Percentiles rank a stretch among this genome's conserved stretches.
Conservation (phyloP, 1,140 invertebrate genomes). For the Zaprionus inermis region DNA sequence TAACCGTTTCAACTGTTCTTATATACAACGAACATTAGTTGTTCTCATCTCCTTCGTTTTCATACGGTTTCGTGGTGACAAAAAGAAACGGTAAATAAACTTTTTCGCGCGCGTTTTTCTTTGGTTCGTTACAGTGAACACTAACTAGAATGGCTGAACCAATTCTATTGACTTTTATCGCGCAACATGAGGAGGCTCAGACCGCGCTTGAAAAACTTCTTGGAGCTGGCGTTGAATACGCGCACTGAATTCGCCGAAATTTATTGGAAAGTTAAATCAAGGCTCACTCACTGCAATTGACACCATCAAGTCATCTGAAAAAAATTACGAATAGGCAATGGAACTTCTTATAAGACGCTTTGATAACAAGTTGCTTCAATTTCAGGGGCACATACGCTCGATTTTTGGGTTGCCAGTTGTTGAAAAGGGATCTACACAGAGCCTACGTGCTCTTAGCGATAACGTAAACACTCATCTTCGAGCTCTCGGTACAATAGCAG, state of each 20-base stretch:
- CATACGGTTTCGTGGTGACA: not conserved
- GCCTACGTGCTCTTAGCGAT: not conserved
- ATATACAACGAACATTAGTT: not conserved
- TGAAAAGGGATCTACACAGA: not conserved
- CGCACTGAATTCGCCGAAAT: not conserved
- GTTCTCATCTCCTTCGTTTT: not conserved
- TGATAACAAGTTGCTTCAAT: not conserved
- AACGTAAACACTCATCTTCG: not conserved
- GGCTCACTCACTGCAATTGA: not conserved
- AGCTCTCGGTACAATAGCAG: too few relatives aligned
- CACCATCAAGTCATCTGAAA: not conserved
- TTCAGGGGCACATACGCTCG: not conserved
- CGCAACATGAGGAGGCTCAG: not conserved
- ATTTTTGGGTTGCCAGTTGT: not conserved
- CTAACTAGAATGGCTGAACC: not conserved
- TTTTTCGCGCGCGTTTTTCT: not conserved
- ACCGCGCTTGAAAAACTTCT: not conserved
- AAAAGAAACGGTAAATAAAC: not conserved
- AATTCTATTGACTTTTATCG: too few relatives aligned
- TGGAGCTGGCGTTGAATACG: not conserved
- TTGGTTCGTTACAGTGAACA: not conserved
- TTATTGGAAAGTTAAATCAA: not conserved
- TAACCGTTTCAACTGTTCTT: not conserved
- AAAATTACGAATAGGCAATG: not conserved
- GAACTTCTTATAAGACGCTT: not conserved